Evolutionary conservation across 2,797 vertebrate species (phyloP), one percentile per base, ranked within the genome.

Genomic region (Dermochelys coriacea): DNA sequence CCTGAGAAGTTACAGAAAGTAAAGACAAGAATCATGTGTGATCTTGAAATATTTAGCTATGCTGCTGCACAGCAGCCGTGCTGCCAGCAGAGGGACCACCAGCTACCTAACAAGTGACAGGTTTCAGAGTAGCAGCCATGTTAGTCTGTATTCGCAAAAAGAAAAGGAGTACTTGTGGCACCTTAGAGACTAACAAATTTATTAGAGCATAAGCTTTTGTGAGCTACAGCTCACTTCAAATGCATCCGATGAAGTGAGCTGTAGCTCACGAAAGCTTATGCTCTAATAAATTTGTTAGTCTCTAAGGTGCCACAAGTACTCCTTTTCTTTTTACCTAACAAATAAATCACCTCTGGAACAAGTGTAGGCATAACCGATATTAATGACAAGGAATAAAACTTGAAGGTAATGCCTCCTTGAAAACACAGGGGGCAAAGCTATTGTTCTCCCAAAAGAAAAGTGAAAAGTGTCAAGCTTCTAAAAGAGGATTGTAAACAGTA

Each of bases 321-420:
- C n/a, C n/a, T n/a, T n/a, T n/a, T n/a, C n/a, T n/a, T n/a, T n/a
- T n/a, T 0, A 27, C 81, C 90, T 86, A 91, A 87, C 93, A 94
- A 94, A 96, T 86, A 95, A 96, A 84, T 91, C 87, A 95, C 88
- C 74, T 94, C 81, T 41, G 18, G 94, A 95, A 89, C 95, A 95
- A 97, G 94, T 93, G 96, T 96, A 88, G 59, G 80, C 37, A 80
- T 82, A 84, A 75, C 80, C 92, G 89, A 52, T 87, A 61, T 75
- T 92, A 52, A 93, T 54, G 87, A 90, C 47, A 55, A 84, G 96
- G 92, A 94, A 71, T 59, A 94, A 94, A 96, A 96, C 96, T 91
- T 93, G 95, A 93, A 90, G 93, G 87, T 45, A 1, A 84, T 95
- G 95, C 83, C 92, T 96, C 93, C 96, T 96, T 95, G 94, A 88